Percentiles rank a stretch among this genome's conserved stretches.
Conservation (phyloP, 2,113 vertebrate species). For the Pelvicachromis taeniatus region DNA sequence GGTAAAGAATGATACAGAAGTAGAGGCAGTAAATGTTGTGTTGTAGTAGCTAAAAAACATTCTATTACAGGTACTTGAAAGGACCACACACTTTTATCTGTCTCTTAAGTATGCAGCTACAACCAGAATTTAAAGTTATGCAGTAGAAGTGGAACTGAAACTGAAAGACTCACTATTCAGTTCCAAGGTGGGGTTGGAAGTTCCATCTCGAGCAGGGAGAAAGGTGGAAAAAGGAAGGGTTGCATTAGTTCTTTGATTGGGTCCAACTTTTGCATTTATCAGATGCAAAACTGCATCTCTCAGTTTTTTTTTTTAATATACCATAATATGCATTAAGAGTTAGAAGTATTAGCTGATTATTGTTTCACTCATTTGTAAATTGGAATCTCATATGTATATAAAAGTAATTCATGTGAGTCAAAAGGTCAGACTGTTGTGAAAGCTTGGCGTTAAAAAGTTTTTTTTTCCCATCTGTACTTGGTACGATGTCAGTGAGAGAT, state of each 20-base stretch:
- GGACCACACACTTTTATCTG: neutral
- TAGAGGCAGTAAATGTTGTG: neutral
- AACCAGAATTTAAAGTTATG: neutral
- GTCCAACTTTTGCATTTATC: no score
- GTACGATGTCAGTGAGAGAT: no score
- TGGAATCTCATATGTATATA: no score
- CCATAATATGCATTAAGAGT: no score
- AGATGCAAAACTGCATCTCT: no score
- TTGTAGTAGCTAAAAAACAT: neutral
- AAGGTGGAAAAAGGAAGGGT: neutral
- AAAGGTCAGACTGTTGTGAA: no score
- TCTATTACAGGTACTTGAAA: neutral
- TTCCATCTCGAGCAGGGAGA: neutral
- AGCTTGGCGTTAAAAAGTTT: no score
- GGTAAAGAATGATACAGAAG: conserved; percentile 62
- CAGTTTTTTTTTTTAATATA: no score
- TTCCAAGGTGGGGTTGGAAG: neutral
- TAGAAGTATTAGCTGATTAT: no score
- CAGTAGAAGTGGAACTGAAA: neutral
- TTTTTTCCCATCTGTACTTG: no score
- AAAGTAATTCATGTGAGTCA: no score
- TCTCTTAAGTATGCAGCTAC: neutral
- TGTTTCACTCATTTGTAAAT: no score
- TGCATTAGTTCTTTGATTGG: neutral
- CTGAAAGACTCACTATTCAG: neutral